Conservation (phyloP, 2,888 invertebrate species). For the Tipula confusa region DNA sequence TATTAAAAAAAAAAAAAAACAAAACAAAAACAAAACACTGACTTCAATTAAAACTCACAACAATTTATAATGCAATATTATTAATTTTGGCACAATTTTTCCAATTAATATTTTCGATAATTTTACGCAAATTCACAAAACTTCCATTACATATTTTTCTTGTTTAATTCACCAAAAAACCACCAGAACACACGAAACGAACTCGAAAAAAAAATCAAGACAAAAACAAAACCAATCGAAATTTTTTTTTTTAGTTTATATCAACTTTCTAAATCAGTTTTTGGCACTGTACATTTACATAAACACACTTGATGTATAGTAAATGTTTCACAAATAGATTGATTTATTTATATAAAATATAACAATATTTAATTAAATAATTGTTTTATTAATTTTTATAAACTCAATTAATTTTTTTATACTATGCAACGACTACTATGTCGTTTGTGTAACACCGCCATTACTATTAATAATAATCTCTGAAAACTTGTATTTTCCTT, state of each 20-base stretch:
- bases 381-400: not conserved
- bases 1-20: not conserved
- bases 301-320: not conserved
- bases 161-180: conserved; percentile 13
- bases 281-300: not conserved
- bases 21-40: not conserved
- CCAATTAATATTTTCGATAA: not conserved
- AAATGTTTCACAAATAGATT: not conserved
- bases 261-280: not conserved
- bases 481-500: not conserved
- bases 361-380: not conserved
- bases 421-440: not conserved
- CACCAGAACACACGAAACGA: not conserved
- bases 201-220: not conserved
- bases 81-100: conserved; percentile 8
- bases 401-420: not conserved
- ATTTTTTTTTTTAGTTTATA: not conserved
- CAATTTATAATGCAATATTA: not conserved
- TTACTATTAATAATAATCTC: not conserved
- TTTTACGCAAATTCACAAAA: not conserved
- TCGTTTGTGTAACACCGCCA: not conserved
- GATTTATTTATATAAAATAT: not conserved
- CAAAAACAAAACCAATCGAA: not conserved
- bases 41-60: not conserved
- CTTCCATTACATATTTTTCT: not conserved